These are phyloP conservation scores for Mixornis gularis DNA, from an alignment of 2,113 vertebrate species.

Conservation along the genomic window DNA sequence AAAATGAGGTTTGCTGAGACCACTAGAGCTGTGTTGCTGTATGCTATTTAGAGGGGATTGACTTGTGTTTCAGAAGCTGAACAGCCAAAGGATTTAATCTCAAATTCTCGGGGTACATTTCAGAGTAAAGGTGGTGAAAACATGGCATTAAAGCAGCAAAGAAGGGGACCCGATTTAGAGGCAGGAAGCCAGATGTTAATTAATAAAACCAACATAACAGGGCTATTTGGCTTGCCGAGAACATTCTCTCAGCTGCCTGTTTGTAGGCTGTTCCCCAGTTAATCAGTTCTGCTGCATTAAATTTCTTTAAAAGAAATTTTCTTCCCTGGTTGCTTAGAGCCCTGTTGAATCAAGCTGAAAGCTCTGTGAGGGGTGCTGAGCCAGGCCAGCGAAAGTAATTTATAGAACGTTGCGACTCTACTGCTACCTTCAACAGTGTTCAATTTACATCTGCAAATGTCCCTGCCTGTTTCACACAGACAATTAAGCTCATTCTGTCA, in stretches of 20 bases:
- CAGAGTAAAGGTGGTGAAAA: conserved; percentile 48
- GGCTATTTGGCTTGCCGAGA: conserved; percentile 31
- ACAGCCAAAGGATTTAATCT: conserved; percentile 32
- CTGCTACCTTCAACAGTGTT: not conserved
- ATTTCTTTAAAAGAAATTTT: conserved; percentile 64
- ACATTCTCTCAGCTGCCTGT: conserved; percentile 58
- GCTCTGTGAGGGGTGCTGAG: conserved; percentile 11
- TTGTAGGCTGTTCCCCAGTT: conserved; percentile 51
- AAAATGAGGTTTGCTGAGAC: conserved; percentile 1
- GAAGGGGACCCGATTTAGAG: conserved; percentile 35
- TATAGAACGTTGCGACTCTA: conserved; percentile 42
- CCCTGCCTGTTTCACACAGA: conserved; percentile 7
- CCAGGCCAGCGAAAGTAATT: conserved; percentile 20
- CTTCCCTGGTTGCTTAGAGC: conserved; percentile 55
- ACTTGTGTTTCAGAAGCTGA: conserved; percentile 47
- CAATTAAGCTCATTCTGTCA: not conserved
- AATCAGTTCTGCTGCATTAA: conserved; percentile 65
- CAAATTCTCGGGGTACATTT: conserved; percentile 20
- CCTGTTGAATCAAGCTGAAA: conserved; percentile 48
- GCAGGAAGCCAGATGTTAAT: conserved; percentile 62
- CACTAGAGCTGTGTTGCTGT: conserved; percentile 14
- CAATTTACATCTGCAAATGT: conserved; percentile 38
- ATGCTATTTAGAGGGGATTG: conserved; percentile 1
- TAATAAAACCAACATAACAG: conserved; percentile 61
- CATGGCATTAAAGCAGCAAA: conserved; percentile 41